phyloP scores from a whole-genome alignment of 1,140 invertebrate species.

The Heliconius hewitsoni region DNA sequence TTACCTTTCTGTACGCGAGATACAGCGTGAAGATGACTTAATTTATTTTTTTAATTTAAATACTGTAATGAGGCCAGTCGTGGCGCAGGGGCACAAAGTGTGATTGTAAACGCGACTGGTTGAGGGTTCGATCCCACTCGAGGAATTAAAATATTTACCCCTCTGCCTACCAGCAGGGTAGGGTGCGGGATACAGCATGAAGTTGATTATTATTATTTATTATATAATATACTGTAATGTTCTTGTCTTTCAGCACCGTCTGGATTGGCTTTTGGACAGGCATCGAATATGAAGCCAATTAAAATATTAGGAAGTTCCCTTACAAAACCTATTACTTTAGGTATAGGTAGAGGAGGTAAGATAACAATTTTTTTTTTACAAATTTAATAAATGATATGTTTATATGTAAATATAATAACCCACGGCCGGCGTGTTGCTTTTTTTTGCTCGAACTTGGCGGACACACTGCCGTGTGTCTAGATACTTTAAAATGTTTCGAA shows the following conservation, averaged over 20 bases:
- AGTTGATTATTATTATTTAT: background rate
- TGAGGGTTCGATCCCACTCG: too few relatives aligned
- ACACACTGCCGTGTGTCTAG: too few relatives aligned
- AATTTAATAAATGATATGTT: background rate
- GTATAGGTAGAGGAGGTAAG: slow-evolving; percentile 50
- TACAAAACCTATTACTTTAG: slow-evolving; percentile 59
- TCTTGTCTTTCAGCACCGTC: slow-evolving; percentile 56
- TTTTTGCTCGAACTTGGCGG: too few relatives aligned
- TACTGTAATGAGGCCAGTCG: too few relatives aligned
- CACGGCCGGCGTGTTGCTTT: too few relatives aligned
- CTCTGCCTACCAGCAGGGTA: too few relatives aligned
- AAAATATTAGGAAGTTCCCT: slow-evolving; percentile 67
- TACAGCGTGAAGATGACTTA: background rate
- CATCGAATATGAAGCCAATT: slow-evolving; percentile 69
- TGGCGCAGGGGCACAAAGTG: too few relatives aligned
- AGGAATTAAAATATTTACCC: too few relatives aligned
- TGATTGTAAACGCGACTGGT: too few relatives aligned
- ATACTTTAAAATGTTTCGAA: background rate
- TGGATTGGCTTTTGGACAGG: slow-evolving; percentile 66
- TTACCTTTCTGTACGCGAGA: too few relatives aligned
- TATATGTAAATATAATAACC: background rate
- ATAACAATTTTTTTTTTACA: background rate
- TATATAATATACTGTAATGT: background rate
- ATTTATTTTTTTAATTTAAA: too few relatives aligned
- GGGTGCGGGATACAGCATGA: too few relatives aligned